These are phyloP conservation scores for Petrolisthes cinctipes DNA, from an alignment of 2,888 invertebrate genomes.

Conservation along the genomic window DNA sequence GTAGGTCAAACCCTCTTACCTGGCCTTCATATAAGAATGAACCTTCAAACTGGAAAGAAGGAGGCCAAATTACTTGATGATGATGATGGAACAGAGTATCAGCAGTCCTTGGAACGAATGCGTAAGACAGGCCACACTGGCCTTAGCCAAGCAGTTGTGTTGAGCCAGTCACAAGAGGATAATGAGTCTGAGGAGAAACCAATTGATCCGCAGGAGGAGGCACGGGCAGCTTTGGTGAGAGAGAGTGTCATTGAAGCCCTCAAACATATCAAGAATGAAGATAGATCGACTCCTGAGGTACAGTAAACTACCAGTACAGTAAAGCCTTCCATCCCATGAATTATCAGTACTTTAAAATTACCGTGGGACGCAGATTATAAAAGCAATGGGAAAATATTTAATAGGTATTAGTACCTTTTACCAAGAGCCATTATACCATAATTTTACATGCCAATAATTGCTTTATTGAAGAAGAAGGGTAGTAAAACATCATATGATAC, in stretches of 20 bases:
- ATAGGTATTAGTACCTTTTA: no score
- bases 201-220: constrained; percentile 67
- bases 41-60: constrained; percentile 80
- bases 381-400: not conserved
- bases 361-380: not conserved
- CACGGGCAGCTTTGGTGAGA: constrained; percentile 66
- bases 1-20: constrained; percentile 80
- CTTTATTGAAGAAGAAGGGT: no score
- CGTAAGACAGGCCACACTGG: constrained; percentile 19
- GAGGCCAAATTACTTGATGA: constrained; percentile 81
- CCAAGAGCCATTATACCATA: no score
- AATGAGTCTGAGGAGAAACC: constrained; percentile 52
- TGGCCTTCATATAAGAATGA: constrained; percentile 82
- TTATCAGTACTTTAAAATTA: no score
- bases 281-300: constrained; percentile 58
- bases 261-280: constrained; percentile 71
- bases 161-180: constrained; percentile 23
- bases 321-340: no score
- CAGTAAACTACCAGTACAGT: not conserved
- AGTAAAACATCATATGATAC: no score
- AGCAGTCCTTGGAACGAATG: constrained; percentile 2
- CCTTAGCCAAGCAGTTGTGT: constrained; percentile 60
- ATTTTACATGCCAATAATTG: no score
- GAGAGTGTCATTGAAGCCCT: constrained; percentile 69
- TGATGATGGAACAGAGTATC: constrained; percentile 67